A percentile compares a stretch with the other conserved stretches of the same genome.
These are phyloP conservation scores for Zosterops hypoxanthus DNA, from an alignment of 2,113 vertebrate genomes.

Conservation along the genomic window DNA sequence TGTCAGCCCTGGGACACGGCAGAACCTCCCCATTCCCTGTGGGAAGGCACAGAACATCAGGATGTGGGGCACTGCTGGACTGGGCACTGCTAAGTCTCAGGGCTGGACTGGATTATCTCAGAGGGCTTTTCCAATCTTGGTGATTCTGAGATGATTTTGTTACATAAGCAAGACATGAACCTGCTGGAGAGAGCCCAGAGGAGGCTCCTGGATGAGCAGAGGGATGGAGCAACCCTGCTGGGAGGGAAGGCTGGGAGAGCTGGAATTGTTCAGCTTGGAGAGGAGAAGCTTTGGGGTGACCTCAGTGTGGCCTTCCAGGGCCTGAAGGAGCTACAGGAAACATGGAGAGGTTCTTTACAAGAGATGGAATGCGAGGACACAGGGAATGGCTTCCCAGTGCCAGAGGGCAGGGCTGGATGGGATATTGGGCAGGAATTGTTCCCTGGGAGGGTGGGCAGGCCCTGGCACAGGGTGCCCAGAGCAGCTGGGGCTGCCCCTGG, in stretches of 20 bases:
- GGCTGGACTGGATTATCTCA: accelerated
- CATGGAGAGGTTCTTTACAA: accelerated
- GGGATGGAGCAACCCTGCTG: not conserved
- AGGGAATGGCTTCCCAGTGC: not conserved
- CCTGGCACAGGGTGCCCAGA: not conserved
- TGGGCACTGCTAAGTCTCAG: not conserved
- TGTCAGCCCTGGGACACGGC: not conserved
- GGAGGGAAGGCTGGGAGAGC: not conserved
- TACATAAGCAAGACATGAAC: not conserved
- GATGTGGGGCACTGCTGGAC: too few relatives aligned
- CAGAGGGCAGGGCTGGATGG: not conserved
- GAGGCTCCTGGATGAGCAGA: not conserved
- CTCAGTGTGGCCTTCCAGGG: accelerated
- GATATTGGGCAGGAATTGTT: not conserved
- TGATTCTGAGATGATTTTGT: not conserved
- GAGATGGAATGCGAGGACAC: not conserved
- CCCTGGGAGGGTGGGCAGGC: not conserved
- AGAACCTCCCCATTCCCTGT: accelerated
- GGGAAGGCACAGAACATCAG: accelerated
- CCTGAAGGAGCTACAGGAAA: not conserved
- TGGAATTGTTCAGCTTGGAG: not conserved
- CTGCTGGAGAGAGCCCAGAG: not conserved
- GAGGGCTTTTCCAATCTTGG: not conserved
- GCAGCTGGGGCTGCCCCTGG: not conserved
- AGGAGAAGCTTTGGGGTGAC: not conserved